Base-by-base conservation (phyloP, 1,140 invertebrate species). In the Drosophila persimilis region DNA sequence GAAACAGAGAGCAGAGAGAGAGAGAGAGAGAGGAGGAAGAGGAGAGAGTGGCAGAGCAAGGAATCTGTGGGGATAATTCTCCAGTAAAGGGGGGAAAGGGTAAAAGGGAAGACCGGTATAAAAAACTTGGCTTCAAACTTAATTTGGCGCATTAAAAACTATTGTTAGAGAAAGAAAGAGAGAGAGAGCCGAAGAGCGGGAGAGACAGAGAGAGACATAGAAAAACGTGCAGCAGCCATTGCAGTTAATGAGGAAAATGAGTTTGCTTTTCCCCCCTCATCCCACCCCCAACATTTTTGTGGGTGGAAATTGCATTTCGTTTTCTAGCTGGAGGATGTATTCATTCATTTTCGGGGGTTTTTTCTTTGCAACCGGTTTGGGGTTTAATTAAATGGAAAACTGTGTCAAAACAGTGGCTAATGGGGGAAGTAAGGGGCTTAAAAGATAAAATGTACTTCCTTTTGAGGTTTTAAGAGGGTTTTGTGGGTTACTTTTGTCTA, bases 111-210 rank as follows among this genome's bases (percentile, higher is more conserved):
- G 8, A 20, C 26, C 15, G 56, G 35, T 50, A 22, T 20, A 55
- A 54, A 59, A 62, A 67, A 57, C 54, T 66, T 50, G 45, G 15
- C 26, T 48, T 13, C 60, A 62, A 84, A 84, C 80, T 84, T 84
- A 84, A 84, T 84, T 84, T 84, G 66, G 80, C 80, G 73, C 77
- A 84, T 84, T 84, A 85, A 84, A 84, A 84, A 80, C 77, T 80
- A 85, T 84, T 84, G 80, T 84, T 62, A 26, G 29, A 22, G 47
- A 1, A 61, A 58, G 58, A 60, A 46, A 24, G 45, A 35, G 22
- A 75, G 22, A 75, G 61, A 75, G 61, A 22, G 26, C 35, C 47
- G 3, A 54, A 61, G 58, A 56, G 48, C 20, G 43, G 31, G 29
- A 72, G 39, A 72, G 44, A 43, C 17, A 6, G 46, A 0, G 24